Percentiles rank a stretch among this genome's conserved stretches.
These are phyloP conservation scores for Zoanthus sansibaricus DNA, from an alignment of 92 coral and sea anemone genomes.

Conservation along the genomic window DNA sequence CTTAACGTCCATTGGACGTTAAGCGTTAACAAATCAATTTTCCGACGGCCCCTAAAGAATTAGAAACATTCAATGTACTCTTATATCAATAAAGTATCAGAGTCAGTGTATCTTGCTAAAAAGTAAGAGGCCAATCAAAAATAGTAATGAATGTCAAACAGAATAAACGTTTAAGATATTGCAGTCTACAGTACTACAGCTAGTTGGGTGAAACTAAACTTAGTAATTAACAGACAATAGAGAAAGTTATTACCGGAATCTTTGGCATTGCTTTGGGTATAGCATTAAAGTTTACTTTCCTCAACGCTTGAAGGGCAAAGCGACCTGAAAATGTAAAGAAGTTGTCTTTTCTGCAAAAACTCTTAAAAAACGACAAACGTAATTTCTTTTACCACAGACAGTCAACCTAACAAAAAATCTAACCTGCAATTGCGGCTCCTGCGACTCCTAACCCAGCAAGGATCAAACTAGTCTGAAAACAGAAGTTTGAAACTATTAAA, in stretches of 20 bases:
- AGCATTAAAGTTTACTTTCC: conserved; percentile 84
- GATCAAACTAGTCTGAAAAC: conserved; percentile 76
- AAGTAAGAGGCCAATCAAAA: too few relatives aligned
- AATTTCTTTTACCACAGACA: too few relatives aligned
- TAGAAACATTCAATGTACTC: too few relatives aligned
- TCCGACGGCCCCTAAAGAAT: too few relatives aligned
- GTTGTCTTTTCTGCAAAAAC: neutral
- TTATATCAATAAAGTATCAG: too few relatives aligned
- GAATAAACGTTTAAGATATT: too few relatives aligned
- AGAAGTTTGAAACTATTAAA: neutral
- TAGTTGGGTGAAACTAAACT: too few relatives aligned
- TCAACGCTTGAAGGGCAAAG: conserved; percentile 86
- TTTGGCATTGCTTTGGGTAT: conserved; percentile 95
- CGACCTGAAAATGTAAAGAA: conserved; percentile 68
- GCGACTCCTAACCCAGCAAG: conserved; percentile 98
- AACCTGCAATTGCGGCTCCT: conserved; percentile 95
- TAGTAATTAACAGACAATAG: neutral
- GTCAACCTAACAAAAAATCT: neutral
- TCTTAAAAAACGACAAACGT: too few relatives aligned
- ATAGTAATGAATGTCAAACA: too few relatives aligned
- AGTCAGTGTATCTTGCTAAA: too few relatives aligned
- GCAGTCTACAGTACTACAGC: neutral
- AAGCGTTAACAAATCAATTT: too few relatives aligned
- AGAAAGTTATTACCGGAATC: conserved; percentile 80
- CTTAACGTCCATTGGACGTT: too few relatives aligned